Conservation (phyloP, 1,140 invertebrate species). For the Callitettix versicolor region DNA sequence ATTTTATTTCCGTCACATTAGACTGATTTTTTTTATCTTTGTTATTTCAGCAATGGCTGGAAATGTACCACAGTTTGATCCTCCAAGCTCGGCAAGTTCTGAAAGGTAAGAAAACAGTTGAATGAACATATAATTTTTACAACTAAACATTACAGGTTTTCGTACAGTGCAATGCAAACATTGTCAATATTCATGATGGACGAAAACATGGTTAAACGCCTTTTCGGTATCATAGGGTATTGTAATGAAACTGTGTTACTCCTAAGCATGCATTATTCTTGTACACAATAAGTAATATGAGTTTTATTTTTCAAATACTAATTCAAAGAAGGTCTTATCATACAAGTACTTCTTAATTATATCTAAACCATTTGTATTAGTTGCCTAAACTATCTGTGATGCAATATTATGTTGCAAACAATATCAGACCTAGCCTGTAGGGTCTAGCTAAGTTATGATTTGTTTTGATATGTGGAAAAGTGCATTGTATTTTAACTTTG, state of each 20-base stretch:
- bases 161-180: slow-evolving; percentile 6
- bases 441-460: no score
- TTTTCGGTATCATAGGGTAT: background rate
- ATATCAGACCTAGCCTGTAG: no score
- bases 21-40: background rate
- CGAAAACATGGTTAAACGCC: slow-evolving; percentile 28
- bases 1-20: no score
- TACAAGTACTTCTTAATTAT: no score
- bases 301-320: no score
- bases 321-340: no score
- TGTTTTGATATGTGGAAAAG: no score
- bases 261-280: background rate
- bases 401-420: no score
- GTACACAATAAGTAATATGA: background rate
- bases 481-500: no score
- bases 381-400: no score
- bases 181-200: slow-evolving; percentile 20
- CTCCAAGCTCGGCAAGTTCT: slow-evolving; percentile 71
- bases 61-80: slow-evolving; percentile 48
- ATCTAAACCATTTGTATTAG: no score
- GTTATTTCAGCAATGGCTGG: slow-evolving; percentile 5
- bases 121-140: slow-evolving; percentile 12
- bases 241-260: background rate
- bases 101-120: slow-evolving; percentile 49
- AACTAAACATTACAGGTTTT: slow-evolving; percentile 11